These are phyloP conservation scores for Vulpes vulpes DNA, from an alignment of 2,113 vertebrate species.

Conservation along the genomic window DNA sequence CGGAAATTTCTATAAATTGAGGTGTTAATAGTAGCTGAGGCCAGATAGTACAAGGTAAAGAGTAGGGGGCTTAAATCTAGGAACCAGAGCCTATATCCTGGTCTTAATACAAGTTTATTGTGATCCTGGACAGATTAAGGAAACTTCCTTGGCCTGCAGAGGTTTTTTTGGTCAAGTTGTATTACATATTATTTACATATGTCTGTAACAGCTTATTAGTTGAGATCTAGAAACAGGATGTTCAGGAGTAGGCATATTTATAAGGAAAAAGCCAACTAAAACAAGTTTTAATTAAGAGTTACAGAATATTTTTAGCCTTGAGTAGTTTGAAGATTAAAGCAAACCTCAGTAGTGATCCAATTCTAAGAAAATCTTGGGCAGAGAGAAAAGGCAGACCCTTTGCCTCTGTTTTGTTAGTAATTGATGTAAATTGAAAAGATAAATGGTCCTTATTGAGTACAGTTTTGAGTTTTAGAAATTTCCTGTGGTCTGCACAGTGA, in stretches of 20 bases:
- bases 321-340: neutral
- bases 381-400: neutral
- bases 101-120: neutral
- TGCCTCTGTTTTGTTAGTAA: neutral
- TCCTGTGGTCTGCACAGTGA: conserved; percentile 85
- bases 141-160: neutral
- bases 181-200: neutral
- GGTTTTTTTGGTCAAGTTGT: neutral
- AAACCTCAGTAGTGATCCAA: neutral
- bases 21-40: neutral
- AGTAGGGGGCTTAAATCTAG: neutral
- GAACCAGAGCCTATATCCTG: neutral
- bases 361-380: neutral
- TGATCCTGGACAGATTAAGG: neutral
- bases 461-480: neutral
- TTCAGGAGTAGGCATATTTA: neutral
- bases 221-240: neutral
- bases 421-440: neutral
- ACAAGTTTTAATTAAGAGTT: neutral
- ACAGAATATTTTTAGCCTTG: neutral
- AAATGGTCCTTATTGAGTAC: neutral
- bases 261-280: neutral
- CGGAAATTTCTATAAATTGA: neutral
- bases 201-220: neutral
- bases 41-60: neutral